Evolutionary conservation across 2,888 invertebrate species (phyloP), one percentile per base, ranked within the genome.

Genomic region (Acleris sparsana): DNA sequence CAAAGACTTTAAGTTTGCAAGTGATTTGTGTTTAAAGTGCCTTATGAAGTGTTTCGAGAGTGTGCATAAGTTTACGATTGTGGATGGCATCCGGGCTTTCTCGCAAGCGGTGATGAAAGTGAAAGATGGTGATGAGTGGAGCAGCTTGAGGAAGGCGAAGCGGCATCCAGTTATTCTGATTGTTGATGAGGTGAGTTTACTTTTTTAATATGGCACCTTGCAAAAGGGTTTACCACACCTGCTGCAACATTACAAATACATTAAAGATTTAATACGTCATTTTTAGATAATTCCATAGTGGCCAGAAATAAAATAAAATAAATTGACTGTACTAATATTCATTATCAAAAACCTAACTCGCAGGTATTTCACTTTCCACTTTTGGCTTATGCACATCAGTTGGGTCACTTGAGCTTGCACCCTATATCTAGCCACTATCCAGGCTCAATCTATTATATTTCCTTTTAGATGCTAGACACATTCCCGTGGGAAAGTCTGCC

Each of bases 401-500:
- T 25, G 25, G 6, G 9, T 25, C 25, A 25, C 25, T 25, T 25
- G 25, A 25, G 6, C 25, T 25, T 25, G 25, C 6, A 25, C 6
- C 1, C 25, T 25, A 25, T 6, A 25, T 25, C 25, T 25, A 25
- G 25, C 25, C 25, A 25, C 25, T 25, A 7, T 25, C 25, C 25
- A 6, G 25, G 25, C 25, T 33, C 33, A 33, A 33, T 33, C 9
- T 0, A 33, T 33, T 33, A 33, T 33, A 44, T 56, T 43, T 22
- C 25, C 9, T 56, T 44, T 53, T 79, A 96, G 96, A 89, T 93
- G 73, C 83, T 97, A 16, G 97, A 97, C 86, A 93, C 93, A 62
- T 93, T 97, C 66, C 97, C 97, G 0, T 97, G 97, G 95, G 97
- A 97, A 86, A 94, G 94, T 70, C 87, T 97, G 63, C 94, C 95